Evolutionary conservation across 2,797 vertebrate genomes (phyloP).

Genomic region (Pipistrellus kuhlii): DNA sequence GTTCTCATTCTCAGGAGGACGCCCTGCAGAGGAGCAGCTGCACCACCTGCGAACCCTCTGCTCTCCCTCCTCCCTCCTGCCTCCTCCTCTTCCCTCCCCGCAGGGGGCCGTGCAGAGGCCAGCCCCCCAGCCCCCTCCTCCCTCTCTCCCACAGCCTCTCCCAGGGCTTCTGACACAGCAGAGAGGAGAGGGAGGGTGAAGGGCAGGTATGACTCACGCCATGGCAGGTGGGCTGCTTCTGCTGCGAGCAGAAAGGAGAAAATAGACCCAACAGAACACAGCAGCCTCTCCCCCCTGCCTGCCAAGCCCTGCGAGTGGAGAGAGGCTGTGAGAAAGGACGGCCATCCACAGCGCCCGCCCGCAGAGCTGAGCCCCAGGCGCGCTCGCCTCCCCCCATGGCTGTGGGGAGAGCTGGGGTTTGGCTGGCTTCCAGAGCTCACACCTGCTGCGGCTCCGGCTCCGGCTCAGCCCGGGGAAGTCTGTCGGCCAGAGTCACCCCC

Average conservation of each 20-base stretch:
- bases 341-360: not conserved
- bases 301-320: not conserved
- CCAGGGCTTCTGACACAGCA: not conserved
- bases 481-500: not conserved
- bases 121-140: not conserved
- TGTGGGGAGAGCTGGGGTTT: not conserved
- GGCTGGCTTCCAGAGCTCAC: constrained; percentile 23
- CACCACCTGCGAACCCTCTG: not conserved
- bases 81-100: not conserved
- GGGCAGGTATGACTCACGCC: not conserved
- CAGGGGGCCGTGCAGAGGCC: not conserved
- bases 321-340: not conserved
- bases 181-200: not conserved
- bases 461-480: not conserved
- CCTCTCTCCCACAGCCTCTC: not conserved
- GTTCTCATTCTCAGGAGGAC: not conserved
- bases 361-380: constrained; percentile 46
- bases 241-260: not conserved
- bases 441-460: not conserved
- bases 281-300: not conserved
- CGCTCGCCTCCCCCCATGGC: not conserved
- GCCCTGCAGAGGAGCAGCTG: not conserved
- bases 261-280: not conserved
- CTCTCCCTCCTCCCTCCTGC: not conserved
- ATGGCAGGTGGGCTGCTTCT: not conserved